Conservation (phyloP, 2,888 invertebrate genomes). For the Coenonympha arcania region DNA sequence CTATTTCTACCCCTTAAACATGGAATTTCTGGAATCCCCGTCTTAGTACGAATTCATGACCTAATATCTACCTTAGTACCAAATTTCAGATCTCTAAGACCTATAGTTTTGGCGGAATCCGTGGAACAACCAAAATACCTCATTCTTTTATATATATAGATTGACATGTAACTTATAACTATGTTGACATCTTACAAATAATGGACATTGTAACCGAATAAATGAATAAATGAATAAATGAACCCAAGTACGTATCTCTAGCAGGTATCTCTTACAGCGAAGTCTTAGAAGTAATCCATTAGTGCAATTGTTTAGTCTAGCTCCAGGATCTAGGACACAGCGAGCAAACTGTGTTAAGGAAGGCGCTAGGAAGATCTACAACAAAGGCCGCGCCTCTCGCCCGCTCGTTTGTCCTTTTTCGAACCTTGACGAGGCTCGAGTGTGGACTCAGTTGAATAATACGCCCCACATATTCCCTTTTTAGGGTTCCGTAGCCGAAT, state of each 20-base stretch:
- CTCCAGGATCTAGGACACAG: background rate
- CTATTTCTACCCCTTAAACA: too few species aligned
- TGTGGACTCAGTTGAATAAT: background rate
- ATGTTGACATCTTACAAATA: too few species aligned
- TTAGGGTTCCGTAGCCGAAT: too few species aligned
- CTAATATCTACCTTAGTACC: too few species aligned
- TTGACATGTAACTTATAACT: too few species aligned
- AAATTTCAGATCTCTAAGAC: too few species aligned
- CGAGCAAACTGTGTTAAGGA: constrained; percentile 2
- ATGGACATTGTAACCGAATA: background rate
- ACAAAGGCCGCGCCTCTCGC: background rate
- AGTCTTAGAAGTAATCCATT: constrained; percentile 5
- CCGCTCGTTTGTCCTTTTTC: background rate
- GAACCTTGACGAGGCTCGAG: background rate
- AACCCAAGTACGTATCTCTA: background rate
- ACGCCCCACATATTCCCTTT: background rate
- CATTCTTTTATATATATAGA: too few species aligned
- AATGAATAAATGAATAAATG: too few species aligned
- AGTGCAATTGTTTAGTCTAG: constrained; percentile 1
- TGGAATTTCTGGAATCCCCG: too few species aligned
- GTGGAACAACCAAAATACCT: too few species aligned
- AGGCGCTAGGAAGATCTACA: background rate
- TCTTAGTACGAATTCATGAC: too few species aligned
- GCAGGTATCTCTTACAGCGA: background rate
- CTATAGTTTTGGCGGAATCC: too few species aligned